phyloP scores from a whole-genome alignment of 2,888 invertebrate species.

The Pyrgus malvae region DNA sequence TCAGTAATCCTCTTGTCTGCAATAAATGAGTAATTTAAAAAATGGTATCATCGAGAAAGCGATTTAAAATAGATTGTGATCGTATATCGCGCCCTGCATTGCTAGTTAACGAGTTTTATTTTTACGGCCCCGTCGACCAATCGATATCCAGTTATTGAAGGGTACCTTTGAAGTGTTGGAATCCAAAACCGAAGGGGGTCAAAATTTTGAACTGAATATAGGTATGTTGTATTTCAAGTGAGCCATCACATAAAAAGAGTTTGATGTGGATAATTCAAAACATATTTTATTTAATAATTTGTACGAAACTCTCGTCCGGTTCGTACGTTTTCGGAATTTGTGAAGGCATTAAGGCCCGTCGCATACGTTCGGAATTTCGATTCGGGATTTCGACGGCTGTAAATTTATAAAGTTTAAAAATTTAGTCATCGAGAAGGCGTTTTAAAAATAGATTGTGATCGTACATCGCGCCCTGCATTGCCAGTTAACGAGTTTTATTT shows the following conservation, averaged over 20 bases:
- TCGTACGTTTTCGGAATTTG: too few species aligned
- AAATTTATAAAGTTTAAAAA: conserved; percentile 6
- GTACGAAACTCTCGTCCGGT: too few species aligned
- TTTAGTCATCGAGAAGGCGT: conserved; percentile 10
- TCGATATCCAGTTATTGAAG: conserved; percentile 7
- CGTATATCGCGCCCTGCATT: conserved; percentile 21
- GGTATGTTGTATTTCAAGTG: too few species aligned
- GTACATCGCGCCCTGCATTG: conserved; percentile 22
- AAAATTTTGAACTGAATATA: too few species aligned
- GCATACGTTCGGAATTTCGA: too few species aligned
- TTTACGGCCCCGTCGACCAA: conserved; percentile 19
- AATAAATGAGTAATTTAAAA: conserved; percentile 3
- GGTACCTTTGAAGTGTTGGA: too few species aligned
- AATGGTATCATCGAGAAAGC: conserved; percentile 11
- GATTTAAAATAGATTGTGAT: conserved; percentile 23
- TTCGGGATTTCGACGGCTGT: too few species aligned
- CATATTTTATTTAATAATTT: too few species aligned
- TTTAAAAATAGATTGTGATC: conserved; percentile 24
- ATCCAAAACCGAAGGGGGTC: too few species aligned
- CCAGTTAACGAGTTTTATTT: conserved; percentile 22
- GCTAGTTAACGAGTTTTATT: conserved; percentile 22
- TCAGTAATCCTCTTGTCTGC: not conserved
- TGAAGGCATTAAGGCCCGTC: too few species aligned
- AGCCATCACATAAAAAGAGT: too few species aligned
- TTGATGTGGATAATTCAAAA: too few species aligned